A percentile compares a stretch with the other conserved stretches of the same genome.
phyloP scores from a whole-genome alignment of 1,140 invertebrate genomes.

The Episyrphus balteatus region DNA sequence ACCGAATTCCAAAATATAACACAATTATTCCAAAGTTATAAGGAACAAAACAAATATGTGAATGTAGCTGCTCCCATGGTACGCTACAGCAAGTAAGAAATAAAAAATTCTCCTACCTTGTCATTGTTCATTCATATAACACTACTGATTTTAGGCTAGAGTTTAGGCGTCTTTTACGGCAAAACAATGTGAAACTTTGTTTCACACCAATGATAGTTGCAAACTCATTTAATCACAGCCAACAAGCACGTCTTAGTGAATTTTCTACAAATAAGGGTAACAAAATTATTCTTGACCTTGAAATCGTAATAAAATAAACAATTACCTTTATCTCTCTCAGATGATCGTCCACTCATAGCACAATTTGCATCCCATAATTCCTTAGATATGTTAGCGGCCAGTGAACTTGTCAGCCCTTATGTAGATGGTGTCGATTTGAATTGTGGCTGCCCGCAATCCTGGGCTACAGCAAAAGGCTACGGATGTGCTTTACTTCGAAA shows the following conservation, averaged over 20 bases:
- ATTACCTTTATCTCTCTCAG: constrained; percentile 26
- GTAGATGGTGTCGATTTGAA: constrained; percentile 89
- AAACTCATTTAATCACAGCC: constrained; percentile 81
- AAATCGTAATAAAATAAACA: background rate
- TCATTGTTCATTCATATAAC: too few species aligned
- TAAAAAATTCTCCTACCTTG: too few species aligned
- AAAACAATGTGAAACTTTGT: constrained; percentile 77
- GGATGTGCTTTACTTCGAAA: constrained; percentile 74
- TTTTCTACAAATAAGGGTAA: constrained; percentile 65
- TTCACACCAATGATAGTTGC: constrained; percentile 96
- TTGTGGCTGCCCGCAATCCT: constrained; percentile 93
- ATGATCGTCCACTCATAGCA: constrained; percentile 75
- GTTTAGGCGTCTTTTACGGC: constrained; percentile 26
- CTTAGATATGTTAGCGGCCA: constrained; percentile 72
- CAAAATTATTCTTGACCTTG: constrained; percentile 4
- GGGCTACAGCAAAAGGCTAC: constrained; percentile 86
- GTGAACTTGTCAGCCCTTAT: constrained; percentile 75
- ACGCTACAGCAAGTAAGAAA: constrained; percentile 73
- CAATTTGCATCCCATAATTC: constrained; percentile 89
- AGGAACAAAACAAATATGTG: constrained; percentile 25
- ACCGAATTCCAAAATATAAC: too few species aligned
- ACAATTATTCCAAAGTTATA: constrained; percentile 4
- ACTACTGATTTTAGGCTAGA: constrained; percentile 45
- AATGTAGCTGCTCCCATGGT: constrained; percentile 93
- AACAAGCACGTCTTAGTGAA: constrained; percentile 78